Conservation (phyloP, 1,140 invertebrate species). For the Drosophila willistoni region DNA sequence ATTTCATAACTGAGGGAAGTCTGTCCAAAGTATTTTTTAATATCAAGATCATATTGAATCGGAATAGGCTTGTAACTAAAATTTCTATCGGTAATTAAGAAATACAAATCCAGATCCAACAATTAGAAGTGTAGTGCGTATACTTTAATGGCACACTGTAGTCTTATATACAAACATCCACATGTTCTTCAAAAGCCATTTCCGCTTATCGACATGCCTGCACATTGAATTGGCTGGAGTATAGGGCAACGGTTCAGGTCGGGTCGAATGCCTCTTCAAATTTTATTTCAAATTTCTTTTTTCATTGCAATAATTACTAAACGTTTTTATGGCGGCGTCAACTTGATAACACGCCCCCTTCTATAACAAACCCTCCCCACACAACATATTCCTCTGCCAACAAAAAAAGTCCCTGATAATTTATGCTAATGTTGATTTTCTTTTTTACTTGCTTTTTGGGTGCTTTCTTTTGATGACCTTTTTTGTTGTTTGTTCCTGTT, state of each 20-base stretch:
- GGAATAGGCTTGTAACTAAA: no score
- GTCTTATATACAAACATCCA: not conserved
- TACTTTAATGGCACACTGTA: not conserved
- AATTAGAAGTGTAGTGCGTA: not conserved
- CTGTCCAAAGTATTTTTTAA: no score
- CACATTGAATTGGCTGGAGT: conserved; percentile 31
- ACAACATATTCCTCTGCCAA: not conserved
- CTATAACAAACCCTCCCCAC: conserved; percentile 10
- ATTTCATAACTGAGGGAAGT: no score
- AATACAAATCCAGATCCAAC: no score
- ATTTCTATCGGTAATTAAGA: no score
- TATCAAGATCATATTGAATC: no score
- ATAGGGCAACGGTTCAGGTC: not conserved
- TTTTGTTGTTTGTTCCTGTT: conserved; percentile 24
- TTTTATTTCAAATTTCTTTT: conserved; percentile 42
- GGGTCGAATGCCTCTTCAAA: conserved; percentile 39
- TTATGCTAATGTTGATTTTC: conserved; percentile 64
- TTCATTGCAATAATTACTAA: conserved; percentile 66
- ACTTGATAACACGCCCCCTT: conserved; percentile 58
- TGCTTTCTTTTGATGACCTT: conserved; percentile 16
- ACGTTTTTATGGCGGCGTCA: conserved; percentile 72
- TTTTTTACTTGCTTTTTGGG: conserved; percentile 16
- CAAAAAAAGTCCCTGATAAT: conserved; percentile 31
- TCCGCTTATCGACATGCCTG: conserved; percentile 55
- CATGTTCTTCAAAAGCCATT: conserved; percentile 9